Conservation (phyloP, 1,140 invertebrate genomes). For the Ptiloglossa arizonensis region DNA sequence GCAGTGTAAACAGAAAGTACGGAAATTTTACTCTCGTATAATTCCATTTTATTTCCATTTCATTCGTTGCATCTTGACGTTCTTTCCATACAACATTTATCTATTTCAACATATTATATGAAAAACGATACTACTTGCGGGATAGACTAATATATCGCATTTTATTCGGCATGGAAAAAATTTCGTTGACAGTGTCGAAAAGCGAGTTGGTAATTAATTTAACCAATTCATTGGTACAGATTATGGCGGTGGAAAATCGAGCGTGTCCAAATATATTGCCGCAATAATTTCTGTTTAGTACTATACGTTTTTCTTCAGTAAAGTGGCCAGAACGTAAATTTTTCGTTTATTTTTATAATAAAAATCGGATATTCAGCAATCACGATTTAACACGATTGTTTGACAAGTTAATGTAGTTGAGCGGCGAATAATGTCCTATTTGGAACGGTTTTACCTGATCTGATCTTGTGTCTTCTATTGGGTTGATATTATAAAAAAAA, state of each 20-base stretch:
- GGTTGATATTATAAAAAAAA: no score
- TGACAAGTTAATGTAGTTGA: slow-evolving; percentile 9
- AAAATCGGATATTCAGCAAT: slow-evolving; percentile 21
- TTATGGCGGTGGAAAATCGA: slow-evolving; percentile 3
- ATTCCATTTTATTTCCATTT: not conserved
- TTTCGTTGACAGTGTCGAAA: not conserved
- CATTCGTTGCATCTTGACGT: not conserved
- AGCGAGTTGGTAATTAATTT: slow-evolving; percentile 30
- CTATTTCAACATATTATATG: not conserved
- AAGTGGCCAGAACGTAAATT: not conserved
- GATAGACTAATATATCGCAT: not conserved
- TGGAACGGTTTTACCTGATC: not conserved
- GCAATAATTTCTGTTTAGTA: slow-evolving; percentile 32
- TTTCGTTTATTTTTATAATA: slow-evolving; percentile 28
- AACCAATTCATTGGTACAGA: slow-evolving; percentile 19
- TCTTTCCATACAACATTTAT: not conserved
- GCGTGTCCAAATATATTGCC: slow-evolving; percentile 4
- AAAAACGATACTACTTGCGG: not conserved
- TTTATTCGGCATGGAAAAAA: not conserved
- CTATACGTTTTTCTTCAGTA: slow-evolving; percentile 6
- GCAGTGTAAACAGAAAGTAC: no score
- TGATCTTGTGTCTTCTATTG: not conserved
- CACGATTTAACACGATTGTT: slow-evolving; percentile 14
- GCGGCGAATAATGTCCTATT: not conserved
- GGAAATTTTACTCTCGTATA: no score